These are phyloP conservation scores for Conus betulinus DNA, from an alignment of 1,140 invertebrate species.

Conservation along the genomic window DNA sequence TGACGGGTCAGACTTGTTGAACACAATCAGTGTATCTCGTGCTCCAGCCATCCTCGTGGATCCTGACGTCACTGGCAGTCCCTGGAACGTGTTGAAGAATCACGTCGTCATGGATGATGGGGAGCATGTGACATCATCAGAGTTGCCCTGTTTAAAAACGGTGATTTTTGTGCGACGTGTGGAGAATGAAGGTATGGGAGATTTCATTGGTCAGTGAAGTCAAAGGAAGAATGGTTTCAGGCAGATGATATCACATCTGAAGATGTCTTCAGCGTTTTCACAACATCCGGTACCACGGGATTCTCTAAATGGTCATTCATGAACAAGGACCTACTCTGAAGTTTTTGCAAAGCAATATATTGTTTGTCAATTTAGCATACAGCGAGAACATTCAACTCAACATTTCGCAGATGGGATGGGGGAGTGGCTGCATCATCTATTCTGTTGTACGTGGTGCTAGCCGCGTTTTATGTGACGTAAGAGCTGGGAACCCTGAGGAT, in stretches of 20 bases:
- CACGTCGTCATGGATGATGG: background rate
- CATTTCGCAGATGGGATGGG: background rate
- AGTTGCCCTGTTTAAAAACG: background rate
- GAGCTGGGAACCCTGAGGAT: slow-evolving; percentile 8
- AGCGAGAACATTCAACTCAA: background rate
- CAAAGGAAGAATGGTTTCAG: background rate
- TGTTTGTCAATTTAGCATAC: background rate
- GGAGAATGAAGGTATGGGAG: background rate
- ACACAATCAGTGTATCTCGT: background rate
- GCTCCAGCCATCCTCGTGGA: slow-evolving; percentile 11
- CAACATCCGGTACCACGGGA: slow-evolving; percentile 20
- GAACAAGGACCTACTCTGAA: background rate
- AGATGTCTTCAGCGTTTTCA: slow-evolving; percentile 15
- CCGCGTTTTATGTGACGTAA: slow-evolving; percentile 13
- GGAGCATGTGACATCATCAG: background rate
- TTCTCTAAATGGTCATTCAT: slow-evolving; percentile 21
- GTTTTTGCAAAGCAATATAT: background rate
- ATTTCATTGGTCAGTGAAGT: background rate
- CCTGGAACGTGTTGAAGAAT: slow-evolving; percentile 12
- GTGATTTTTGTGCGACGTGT: background rate
- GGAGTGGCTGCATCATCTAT: background rate
- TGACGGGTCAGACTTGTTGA: slow-evolving; percentile 21
- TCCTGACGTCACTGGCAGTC: slow-evolving; percentile 20
- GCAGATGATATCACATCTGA: background rate
- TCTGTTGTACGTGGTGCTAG: background rate